Evolutionary conservation across 1,140 invertebrate species (phyloP).

Genomic region (Stratiolaelaps scimitus): DNA sequence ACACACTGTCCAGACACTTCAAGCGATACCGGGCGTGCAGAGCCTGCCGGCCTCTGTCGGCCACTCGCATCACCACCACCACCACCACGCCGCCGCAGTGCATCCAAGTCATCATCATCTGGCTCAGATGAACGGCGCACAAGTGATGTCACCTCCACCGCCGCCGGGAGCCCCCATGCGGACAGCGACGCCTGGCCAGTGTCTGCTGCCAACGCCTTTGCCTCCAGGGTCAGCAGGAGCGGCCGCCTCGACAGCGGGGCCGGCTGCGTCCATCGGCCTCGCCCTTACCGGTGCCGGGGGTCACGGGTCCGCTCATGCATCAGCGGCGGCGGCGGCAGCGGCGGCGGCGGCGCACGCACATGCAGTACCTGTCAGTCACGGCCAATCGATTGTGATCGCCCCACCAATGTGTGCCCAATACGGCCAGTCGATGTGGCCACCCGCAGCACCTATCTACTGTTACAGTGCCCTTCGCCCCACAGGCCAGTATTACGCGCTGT

Average conservation of each 20-base stretch:
- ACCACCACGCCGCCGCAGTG: no score
- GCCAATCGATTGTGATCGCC: slow-evolving; percentile 24
- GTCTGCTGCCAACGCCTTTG: slow-evolving; percentile 10
- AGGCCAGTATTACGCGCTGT: slow-evolving; percentile 25
- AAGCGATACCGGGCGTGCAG: no score
- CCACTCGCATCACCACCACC: no score
- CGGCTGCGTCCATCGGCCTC: neutral
- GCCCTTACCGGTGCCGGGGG: no score
- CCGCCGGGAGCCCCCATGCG: neutral
- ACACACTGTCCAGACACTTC: no score
- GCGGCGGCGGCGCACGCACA: slow-evolving; percentile 7
- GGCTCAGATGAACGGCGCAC: no score
- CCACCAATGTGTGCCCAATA: neutral
- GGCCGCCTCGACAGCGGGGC: neutral
- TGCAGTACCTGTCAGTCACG: slow-evolving; percentile 15
- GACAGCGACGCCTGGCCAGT: slow-evolving; percentile 19
- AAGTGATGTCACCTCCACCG: no score
- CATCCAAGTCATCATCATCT: no score
- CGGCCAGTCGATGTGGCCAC: neutral
- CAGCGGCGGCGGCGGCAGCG: neutral
- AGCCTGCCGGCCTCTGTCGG: no score
- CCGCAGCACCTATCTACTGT: slow-evolving; percentile 2
- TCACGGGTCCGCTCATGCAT: neutral
- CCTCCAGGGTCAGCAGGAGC: neutral
- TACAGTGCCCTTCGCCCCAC: neutral